Percentiles rank a stretch among this genome's conserved stretches.
Evolutionary conservation across 2,113 vertebrate species (phyloP).

Genomic region (Eonycteris spelaea): DNA sequence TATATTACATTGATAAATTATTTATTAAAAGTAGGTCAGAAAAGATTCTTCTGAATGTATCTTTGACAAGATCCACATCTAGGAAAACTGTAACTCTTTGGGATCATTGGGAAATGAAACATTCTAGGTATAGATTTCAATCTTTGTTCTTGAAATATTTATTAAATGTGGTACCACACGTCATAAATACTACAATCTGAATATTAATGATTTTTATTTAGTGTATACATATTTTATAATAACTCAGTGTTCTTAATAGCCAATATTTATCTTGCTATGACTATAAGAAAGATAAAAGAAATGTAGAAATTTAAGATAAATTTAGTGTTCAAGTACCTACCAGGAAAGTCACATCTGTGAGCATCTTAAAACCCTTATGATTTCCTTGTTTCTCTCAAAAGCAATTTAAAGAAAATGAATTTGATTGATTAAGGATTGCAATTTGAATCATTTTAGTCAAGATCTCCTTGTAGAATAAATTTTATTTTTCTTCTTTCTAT

Average conservation of each 20-base stretch:
- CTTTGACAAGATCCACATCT: not conserved
- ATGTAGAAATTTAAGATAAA: not conserved
- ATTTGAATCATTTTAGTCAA: not conserved
- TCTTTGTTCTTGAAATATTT: not conserved
- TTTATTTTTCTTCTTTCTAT: not conserved
- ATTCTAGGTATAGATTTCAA: not conserved
- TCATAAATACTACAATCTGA: not conserved
- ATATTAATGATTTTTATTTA: not conserved
- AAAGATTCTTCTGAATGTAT: not conserved
- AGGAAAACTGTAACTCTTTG: not conserved
- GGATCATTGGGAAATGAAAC: not conserved
- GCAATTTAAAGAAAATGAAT: not conserved
- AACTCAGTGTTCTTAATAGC: not conserved
- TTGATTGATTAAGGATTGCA: not conserved
- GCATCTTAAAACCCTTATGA: not conserved
- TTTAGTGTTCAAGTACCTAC: not conserved
- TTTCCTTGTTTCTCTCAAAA: not conserved
- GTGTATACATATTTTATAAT: not conserved
- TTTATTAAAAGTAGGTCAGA: slow-evolving; percentile 17
- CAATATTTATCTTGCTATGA: not conserved
- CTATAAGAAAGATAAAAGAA: not conserved
- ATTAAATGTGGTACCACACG: not conserved
- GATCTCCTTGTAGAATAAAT: not conserved
- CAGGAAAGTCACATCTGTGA: not conserved
- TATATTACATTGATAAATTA: not conserved